Percentiles rank a stretch among this genome's conserved stretches.
phyloP scores from a whole-genome alignment of 2,113 vertebrate species.

The Boulengeromyrus knoepffleri region DNA sequence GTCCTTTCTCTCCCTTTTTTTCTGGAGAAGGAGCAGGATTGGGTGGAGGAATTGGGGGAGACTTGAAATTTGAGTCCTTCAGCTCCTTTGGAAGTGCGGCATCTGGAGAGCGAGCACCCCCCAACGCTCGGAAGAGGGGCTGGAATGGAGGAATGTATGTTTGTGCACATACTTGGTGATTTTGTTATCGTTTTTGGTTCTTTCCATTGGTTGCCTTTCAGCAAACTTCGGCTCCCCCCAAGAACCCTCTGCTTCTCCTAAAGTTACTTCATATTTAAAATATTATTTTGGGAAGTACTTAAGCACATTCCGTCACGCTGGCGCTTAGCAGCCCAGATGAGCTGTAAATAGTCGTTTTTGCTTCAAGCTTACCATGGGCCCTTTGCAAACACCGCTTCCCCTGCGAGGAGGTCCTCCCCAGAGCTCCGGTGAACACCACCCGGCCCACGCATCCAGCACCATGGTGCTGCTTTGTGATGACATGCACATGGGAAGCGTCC shows the following conservation, averaged over 20 bases:
- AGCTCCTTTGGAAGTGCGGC: not conserved
- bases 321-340: not conserved
- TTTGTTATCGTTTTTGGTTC: not conserved
- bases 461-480: not conserved
- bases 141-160: slow-evolving; percentile 6
- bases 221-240: not conserved
- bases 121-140: not conserved
- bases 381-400: not conserved
- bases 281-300: not conserved
- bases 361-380: not conserved
- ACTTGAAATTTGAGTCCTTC: slow-evolving; percentile 16
- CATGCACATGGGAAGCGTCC: not conserved
- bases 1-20: not conserved
- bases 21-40: not conserved
- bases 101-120: not conserved
- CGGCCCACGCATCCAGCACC: not conserved
- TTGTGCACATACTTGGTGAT: not conserved
- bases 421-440: not conserved
- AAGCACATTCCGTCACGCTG: not conserved
- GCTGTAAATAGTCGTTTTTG: not conserved
- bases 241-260: not conserved
- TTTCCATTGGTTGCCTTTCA: not conserved
- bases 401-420: not conserved
- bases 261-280: not conserved
- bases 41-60: not conserved